Evolutionary conservation across 2,797 vertebrate genomes (phyloP).

Genomic region (Podargus strigoides): DNA sequence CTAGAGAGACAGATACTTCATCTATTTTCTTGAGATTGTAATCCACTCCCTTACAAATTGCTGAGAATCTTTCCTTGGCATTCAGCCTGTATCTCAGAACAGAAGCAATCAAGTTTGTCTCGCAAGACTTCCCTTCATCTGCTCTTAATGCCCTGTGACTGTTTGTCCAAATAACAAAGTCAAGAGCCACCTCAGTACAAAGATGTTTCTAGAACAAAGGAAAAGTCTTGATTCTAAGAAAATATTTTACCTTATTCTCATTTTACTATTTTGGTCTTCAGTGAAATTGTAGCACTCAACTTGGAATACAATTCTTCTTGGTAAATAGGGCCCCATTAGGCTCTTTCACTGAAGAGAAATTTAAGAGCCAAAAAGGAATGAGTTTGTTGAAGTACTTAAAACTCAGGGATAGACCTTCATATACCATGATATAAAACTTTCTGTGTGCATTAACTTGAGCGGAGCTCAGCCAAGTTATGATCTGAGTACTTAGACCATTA

Average conservation of each 20-base stretch:
- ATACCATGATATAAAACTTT: background rate
- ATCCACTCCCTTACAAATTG: background rate
- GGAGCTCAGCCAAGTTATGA: background rate
- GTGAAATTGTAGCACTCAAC: background rate
- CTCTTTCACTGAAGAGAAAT: background rate
- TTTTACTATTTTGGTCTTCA: background rate
- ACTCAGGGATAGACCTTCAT: background rate
- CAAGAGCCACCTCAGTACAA: background rate
- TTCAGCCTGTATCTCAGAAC: background rate
- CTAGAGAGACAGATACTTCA: background rate
- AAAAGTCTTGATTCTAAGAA: background rate
- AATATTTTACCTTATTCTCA: background rate
- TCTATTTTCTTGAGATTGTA: background rate
- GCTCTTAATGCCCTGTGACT: background rate
- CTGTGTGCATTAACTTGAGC: background rate
- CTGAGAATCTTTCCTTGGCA: background rate
- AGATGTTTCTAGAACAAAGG: background rate
- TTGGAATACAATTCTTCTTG: background rate
- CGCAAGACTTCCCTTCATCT: background rate
- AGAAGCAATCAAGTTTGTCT: background rate
- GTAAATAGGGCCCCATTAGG: background rate
- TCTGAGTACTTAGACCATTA: background rate
- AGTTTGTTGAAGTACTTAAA: background rate
- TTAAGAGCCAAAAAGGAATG: background rate
- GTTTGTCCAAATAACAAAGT: background rate